These are phyloP conservation scores for Mormyrops attenuatus DNA, from an alignment of 2,797 vertebrate genomes.

Conservation along the genomic window DNA sequence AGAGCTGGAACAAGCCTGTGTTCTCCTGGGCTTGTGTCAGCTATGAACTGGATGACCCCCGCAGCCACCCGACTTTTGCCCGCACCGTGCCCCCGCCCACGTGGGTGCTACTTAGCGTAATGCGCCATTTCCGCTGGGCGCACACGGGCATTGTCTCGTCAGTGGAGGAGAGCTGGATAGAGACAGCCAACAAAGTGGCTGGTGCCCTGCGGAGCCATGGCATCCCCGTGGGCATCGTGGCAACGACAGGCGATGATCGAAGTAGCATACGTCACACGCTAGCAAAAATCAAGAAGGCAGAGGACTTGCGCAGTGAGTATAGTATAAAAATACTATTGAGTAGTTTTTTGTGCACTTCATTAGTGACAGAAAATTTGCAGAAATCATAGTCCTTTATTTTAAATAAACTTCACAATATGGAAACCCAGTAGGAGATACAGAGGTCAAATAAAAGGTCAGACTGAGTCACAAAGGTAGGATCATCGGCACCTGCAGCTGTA, in stretches of 20 bases:
- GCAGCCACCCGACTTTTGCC: slow-evolving; percentile 50
- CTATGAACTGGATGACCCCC: slow-evolving; percentile 55
- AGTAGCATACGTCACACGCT: slow-evolving; percentile 49
- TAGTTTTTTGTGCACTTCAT: background rate
- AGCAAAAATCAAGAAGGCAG: slow-evolving; percentile 49
- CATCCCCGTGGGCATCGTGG: slow-evolving; percentile 58
- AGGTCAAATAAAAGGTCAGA: background rate
- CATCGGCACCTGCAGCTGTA: background rate
- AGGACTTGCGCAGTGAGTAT: slow-evolving; percentile 59
- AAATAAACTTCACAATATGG: background rate
- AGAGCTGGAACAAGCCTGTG: slow-evolving; percentile 67
- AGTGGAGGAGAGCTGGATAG: slow-evolving; percentile 60
- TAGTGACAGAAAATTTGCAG: background rate
- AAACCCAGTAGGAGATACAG: background rate
- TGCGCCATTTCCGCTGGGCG: slow-evolving; percentile 67
- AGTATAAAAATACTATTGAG: background rate
- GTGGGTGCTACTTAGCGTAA: slow-evolving; percentile 53
- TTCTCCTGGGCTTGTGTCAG: slow-evolving; percentile 70
- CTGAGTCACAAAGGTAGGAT: background rate
- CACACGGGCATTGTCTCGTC: slow-evolving; percentile 64
- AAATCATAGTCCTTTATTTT: background rate
- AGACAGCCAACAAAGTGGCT: slow-evolving; percentile 58
- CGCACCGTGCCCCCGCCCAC: slow-evolving; percentile 59
- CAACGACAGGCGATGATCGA: slow-evolving; percentile 43
- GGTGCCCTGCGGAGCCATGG: slow-evolving; percentile 51